Evolutionary conservation across 2,797 vertebrate species (phyloP).

Genomic region (Onychomys leucogaster): DNA sequence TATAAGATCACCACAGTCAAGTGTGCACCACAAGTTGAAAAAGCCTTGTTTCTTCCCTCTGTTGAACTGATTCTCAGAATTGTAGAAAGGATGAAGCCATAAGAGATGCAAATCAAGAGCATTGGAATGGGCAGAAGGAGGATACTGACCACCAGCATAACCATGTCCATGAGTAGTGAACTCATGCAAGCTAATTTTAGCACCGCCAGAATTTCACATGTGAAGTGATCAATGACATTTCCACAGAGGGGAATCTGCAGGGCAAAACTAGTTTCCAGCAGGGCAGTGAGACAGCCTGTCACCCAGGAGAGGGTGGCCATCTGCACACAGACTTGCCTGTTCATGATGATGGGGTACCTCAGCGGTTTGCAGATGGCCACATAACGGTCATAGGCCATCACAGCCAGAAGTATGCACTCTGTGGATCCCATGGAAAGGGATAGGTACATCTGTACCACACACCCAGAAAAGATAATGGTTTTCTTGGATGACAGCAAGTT

Average conservation of each 20-base stretch:
- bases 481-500: constrained; percentile 78
- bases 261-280: constrained; percentile 74
- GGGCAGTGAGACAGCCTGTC: constrained; percentile 71
- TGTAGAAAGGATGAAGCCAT: constrained; percentile 75
- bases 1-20: constrained; percentile 81
- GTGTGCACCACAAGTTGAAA: constrained; percentile 84
- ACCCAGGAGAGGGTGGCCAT: constrained; percentile 75
- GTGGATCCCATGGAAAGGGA: constrained; percentile 82
- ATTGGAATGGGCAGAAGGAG: constrained; percentile 79
- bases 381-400: constrained; percentile 80
- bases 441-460: constrained; percentile 81
- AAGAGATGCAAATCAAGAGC: constrained; percentile 80
- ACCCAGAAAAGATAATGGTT: constrained; percentile 74
- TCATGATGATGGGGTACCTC: constrained; percentile 78
- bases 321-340: constrained; percentile 61
- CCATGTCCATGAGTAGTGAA: constrained; percentile 59
- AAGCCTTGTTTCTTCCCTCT: constrained; percentile 78
- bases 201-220: constrained; percentile 80
- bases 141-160: constrained; percentile 71
- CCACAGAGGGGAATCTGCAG: constrained; percentile 76
- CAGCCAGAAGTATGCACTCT: constrained; percentile 80
- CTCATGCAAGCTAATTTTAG: constrained; percentile 76
- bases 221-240: constrained; percentile 77
- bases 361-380: constrained; percentile 82
- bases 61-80: constrained; percentile 74